Base-by-base conservation (phyloP, 2,888 invertebrate species). In the Neocrepidodera transversa region DNA sequence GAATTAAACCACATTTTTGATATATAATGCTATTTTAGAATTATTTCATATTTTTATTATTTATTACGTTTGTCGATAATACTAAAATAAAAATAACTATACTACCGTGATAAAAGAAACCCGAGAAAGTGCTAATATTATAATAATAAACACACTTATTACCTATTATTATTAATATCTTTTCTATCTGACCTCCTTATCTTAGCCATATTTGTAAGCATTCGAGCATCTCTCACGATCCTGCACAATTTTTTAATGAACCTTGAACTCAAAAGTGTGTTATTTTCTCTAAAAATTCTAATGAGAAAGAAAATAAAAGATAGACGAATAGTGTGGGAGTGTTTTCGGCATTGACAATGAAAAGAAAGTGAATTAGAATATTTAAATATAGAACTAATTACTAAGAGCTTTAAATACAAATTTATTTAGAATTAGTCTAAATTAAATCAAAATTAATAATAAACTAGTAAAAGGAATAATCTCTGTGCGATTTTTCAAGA, bases 211-310 rank as follows among this genome's bases (percentile, higher is more conserved):
- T 28, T 47, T 26, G 32, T 48, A 18, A 17, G 48, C 32, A 32
- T 16, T 32, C 13, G 14, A 49, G 10, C 13, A 42, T 45, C 50
- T 55, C 54, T 50, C 59, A 60, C 59, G 55, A 35, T 45, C 54
- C 35, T 35, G 54, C 26, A 26, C 17, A 43, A 42, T 17, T 35
- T 20, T 42, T 47, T 36, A 30, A 45, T 43, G 54, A 58, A 54
- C 60, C 60, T 60, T 63, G 63, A 63, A 51, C 63, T 54, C 32
- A 32, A 26, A 51, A 52, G 48, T 49, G 48, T 58, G 58, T 54
- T 51, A 45, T 58, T 55, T 55, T 58, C 38, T 62, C 51, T 50
- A 36, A 52, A 35, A 38, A 32, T 48, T n/a, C 16, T 43, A 38
- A 54, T 43, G 18, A 49, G 36, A 47, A 35, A 38, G 43, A 17